Conservation (phyloP, 2,113 vertebrate species). For the Peromyscus californicus region DNA sequence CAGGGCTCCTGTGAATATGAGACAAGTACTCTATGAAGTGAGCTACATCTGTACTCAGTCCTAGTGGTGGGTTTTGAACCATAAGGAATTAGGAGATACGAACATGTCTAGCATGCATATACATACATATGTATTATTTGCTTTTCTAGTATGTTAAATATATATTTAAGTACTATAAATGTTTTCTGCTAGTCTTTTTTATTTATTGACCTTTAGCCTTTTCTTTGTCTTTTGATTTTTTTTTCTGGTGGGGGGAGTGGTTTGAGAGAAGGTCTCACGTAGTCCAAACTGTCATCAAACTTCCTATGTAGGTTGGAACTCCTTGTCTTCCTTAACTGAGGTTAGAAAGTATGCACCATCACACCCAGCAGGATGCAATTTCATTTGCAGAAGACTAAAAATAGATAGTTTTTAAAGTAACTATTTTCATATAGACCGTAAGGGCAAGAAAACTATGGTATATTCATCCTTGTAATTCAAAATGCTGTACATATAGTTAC, state of each 20-base stretch:
- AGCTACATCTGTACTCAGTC: background rate
- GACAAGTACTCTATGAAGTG: background rate
- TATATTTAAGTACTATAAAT: background rate
- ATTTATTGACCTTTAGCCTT: slow-evolving; percentile 3
- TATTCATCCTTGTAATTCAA: background rate
- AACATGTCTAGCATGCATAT: too few species aligned
- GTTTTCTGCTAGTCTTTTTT: slow-evolving; percentile 56
- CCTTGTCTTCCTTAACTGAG: background rate
- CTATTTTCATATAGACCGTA: background rate
- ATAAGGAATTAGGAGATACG: background rate
- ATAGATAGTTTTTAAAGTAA: background rate
- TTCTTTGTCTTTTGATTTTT: background rate
- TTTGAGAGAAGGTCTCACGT: background rate
- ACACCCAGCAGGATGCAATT: background rate
- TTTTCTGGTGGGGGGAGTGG: background rate
- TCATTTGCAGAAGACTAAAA: background rate
- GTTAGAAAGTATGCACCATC: background rate
- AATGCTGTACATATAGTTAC: background rate
- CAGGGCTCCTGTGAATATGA: background rate
- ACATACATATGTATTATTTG: background rate
- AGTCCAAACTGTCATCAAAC: background rate
- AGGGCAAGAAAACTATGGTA: background rate
- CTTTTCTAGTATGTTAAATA: background rate
- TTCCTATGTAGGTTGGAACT: background rate
- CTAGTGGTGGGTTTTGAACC: background rate